Conservation (phyloP, 2,888 invertebrate species). For the Ophonus ardosiacus region DNA sequence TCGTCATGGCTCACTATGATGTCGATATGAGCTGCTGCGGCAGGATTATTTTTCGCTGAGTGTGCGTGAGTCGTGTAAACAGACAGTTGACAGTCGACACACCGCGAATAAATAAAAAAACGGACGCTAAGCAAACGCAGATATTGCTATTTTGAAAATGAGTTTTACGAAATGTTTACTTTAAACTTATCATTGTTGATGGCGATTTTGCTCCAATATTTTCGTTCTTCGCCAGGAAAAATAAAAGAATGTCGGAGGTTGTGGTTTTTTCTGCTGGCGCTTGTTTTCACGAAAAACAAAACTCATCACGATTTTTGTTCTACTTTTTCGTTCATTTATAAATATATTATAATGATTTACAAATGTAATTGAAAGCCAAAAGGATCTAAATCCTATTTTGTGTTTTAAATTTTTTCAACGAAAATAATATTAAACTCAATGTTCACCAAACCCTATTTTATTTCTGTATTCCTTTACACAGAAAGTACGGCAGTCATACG, state of each 20-base stretch:
- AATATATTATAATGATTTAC: no score
- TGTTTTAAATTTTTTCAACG: no score
- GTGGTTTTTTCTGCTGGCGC: not conserved
- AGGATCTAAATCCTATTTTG: no score
- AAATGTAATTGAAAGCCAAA: no score
- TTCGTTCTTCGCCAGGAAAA: not conserved
- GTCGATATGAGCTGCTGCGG: not conserved
- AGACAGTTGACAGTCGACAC: constrained; percentile 27
- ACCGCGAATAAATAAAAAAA: constrained; percentile 27
- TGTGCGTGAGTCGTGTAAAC: constrained; percentile 13
- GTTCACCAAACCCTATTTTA: no score
- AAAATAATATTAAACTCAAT: no score
- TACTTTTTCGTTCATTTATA: no score
- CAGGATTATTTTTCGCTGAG: constrained; percentile 25
- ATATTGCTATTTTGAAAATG: constrained; percentile 12
- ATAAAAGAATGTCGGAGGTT: not conserved
- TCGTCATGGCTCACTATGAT: not conserved
- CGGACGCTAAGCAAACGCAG: not conserved
- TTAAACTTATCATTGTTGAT: not conserved
- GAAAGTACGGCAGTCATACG: no score
- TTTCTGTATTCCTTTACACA: no score
- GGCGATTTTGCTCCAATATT: not conserved
- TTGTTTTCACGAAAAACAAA: not conserved
- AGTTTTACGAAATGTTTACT: not conserved
- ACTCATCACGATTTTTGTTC: no score